Evolutionary conservation across 2,113 vertebrate species (phyloP).

Genomic region (Spizaetus ornatus): DNA sequence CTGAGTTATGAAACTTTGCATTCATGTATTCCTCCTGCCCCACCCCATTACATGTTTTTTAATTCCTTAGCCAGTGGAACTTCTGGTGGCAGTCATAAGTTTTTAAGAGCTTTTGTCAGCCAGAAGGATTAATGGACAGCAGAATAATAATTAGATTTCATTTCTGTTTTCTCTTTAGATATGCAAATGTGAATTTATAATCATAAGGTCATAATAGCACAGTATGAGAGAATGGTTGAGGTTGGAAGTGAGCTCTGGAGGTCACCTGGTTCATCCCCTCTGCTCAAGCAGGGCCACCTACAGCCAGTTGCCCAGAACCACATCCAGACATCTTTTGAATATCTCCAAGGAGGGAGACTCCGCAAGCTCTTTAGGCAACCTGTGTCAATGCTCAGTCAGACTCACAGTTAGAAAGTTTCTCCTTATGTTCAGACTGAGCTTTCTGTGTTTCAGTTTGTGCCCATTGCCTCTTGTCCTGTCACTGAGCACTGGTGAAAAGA

Average conservation of each 20-base stretch:
- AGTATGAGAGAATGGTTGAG: neutral
- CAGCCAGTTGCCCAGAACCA: neutral
- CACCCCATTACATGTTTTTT: accelerated
- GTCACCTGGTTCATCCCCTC: neutral
- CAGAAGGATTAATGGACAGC: neutral
- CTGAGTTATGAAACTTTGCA: neutral
- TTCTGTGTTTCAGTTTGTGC: no score
- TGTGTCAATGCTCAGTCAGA: no score
- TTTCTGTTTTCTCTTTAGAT: neutral
- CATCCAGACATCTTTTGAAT: neutral
- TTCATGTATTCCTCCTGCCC: accelerated
- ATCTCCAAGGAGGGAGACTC: neutral
- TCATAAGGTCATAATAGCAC: neutral
- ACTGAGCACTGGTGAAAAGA: neutral
- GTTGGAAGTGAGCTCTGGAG: neutral
- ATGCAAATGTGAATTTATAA: neutral
- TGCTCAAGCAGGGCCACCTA: neutral
- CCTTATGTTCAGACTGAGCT: no score
- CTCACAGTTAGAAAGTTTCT: no score
- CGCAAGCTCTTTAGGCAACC: neutral
- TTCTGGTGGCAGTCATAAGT: neutral
- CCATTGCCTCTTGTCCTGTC: neutral
- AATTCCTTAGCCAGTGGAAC: neutral
- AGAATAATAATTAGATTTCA: neutral
- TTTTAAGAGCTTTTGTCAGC: neutral